These are phyloP conservation scores for Melanotaenia maccullochi DNA, from an alignment of 2,797 vertebrate species.

Conservation along the genomic window DNA sequence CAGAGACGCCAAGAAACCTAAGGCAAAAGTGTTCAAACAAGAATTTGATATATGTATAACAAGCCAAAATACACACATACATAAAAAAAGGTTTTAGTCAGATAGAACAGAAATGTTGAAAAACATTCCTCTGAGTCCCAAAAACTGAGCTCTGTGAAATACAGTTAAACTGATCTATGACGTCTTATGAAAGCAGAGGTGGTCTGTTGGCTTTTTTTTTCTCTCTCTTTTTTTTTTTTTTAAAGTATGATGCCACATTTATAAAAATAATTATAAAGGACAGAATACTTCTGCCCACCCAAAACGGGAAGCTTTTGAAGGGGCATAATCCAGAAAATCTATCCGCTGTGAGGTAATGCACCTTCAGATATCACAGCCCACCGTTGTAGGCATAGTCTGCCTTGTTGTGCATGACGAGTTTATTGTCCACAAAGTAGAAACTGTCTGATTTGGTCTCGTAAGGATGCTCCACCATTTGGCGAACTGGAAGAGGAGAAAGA, in stretches of 20 bases:
- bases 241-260: constrained; percentile 33
- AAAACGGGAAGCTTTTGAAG: constrained; percentile 21
- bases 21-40: constrained; percentile 59
- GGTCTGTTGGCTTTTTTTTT: constrained; percentile 33
- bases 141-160: constrained; percentile 42
- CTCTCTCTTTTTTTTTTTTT: neutral
- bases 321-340: constrained; percentile 32
- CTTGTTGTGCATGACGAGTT: constrained; percentile 99
- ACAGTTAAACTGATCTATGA: constrained; percentile 44
- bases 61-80: constrained; percentile 22
- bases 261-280: constrained; percentile 46
- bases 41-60: constrained; percentile 40
- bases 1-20: constrained; percentile 66
- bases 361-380: constrained; percentile 84
- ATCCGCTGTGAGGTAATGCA: constrained; percentile 41
- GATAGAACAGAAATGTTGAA: constrained; percentile 37
- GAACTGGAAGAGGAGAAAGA: constrained; percentile 81
- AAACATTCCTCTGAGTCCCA: constrained; percentile 44
- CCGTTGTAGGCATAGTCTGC: constrained; percentile 98
- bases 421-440: constrained; percentile 99
- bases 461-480: constrained; percentile 94
- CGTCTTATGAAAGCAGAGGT: constrained; percentile 59
- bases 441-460: constrained; percentile 99
- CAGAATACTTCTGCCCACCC: constrained; percentile 39
- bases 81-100: constrained; percentile 34